Base-by-base conservation (phyloP, 2,797 vertebrate species). In the Clarias fuscus region DNA sequence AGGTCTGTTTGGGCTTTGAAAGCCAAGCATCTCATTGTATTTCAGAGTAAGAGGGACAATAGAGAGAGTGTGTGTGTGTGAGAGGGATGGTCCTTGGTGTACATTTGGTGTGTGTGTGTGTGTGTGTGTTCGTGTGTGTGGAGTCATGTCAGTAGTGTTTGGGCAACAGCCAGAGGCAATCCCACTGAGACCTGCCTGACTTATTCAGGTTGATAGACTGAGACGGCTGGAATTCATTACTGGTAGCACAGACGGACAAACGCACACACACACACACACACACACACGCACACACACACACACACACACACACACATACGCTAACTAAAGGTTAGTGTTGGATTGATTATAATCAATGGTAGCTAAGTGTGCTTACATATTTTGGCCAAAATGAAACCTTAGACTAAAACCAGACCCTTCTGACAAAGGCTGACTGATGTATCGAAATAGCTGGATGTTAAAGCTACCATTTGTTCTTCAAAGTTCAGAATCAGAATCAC, bases 141-240 rank as follows among this genome's bases (percentile, higher is more conserved):
- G 43, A 61, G 67, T 80, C 78, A 80, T 80, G 78, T 80, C 18
- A 64, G 58, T 24, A 58, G 24, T 56, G 87, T 80, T 72, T 85
- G 82, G 84, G 84, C 86, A 89, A 87, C 64, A 90, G 89, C 87
- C 71, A 72, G 80, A 86, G 86, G 88, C 86, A 78, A 37, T 82
- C 58, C 56, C 80, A 5, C 73, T 88, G 80, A 73, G 79, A 88
- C 88, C 88, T 91, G 89, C 67, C 89, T 91, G 87, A 89, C 82
- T 80, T 82, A 85, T 87, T 83, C 80, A 88, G 86, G 86, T 56
- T 68, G 88, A 90, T 92, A 88, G 88, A 92, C 71, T 37, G 1
- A 81, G 89, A 88, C 73, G 85, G 90, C 91, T 92, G 91, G 90
- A 88, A 90, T 89, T 91, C 88, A 92, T 92, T 91, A 40, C 78